Percentiles rank a stretch among this genome's conserved stretches.
phyloP scores from a whole-genome alignment of 1,140 invertebrate genomes.

The Eueides isabella region DNA sequence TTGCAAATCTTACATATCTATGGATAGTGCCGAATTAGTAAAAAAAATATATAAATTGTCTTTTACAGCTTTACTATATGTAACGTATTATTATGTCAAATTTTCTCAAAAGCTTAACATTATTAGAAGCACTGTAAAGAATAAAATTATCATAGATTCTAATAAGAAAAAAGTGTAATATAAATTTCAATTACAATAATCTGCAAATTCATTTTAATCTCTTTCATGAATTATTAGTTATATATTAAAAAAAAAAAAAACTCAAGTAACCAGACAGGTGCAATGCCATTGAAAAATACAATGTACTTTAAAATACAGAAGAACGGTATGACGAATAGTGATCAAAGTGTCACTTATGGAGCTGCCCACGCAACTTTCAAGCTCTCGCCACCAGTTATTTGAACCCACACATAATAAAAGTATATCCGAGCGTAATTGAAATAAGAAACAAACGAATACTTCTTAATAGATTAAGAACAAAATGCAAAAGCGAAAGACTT shows the following conservation, averaged over 20 bases:
- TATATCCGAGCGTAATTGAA: constrained; percentile 20
- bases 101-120: too few relatives aligned
- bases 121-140: too few relatives aligned
- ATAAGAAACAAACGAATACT: constrained; percentile 22
- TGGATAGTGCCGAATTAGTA: neutral
- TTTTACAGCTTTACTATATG: neutral
- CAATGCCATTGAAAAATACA: neutral
- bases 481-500: neutral
- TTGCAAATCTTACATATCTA: neutral
- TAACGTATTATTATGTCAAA: too few relatives aligned
- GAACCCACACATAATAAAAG: constrained; percentile 34
- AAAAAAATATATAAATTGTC: neutral
- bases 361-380: constrained; percentile 29
- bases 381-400: constrained; percentile 16
- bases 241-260: too few relatives aligned
- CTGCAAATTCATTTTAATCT: too few relatives aligned
- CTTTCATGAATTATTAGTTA: too few relatives aligned
- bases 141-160: too few relatives aligned
- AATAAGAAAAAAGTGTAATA: too few relatives aligned
- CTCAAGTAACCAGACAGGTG: neutral
- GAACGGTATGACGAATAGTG: constrained; percentile 1
- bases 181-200: too few relatives aligned
- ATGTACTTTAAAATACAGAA: neutral
- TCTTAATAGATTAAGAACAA: neutral
- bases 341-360: constrained; percentile 9